A percentile compares a stretch with the other conserved stretches of the same genome.
Conservation (phyloP, 1,140 invertebrate genomes). For the Archegozetes longisetosus region DNA sequence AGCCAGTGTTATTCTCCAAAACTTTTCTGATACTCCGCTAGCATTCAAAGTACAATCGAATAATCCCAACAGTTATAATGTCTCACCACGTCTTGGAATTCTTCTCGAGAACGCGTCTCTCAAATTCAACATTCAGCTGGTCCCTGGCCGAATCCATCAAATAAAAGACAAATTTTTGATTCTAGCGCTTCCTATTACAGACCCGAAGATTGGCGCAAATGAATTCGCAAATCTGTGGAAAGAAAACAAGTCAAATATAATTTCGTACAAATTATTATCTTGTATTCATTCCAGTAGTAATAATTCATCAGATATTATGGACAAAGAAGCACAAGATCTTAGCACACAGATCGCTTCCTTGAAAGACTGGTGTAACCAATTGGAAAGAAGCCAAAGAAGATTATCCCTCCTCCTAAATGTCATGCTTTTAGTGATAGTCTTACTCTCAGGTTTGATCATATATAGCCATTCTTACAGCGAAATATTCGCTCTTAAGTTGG, state of each 20-base stretch:
- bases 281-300: neutral
- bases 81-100: constrained; percentile 5
- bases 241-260: neutral
- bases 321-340: neutral
- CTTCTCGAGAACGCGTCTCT: neutral
- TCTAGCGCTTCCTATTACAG: neutral
- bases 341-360: neutral
- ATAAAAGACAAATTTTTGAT: constrained; percentile 3
- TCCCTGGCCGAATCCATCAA: neutral
- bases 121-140: neutral
- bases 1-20: neutral
- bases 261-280: neutral
- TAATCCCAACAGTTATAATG: constrained; percentile 3
- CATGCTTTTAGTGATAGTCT: neutral
- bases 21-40: neutral
- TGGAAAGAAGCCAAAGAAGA: neutral
- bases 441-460: neutral
- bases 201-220: neutral
- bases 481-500: neutral
- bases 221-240: neutral
- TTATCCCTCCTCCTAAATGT: neutral
- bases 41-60: constrained; percentile 16
- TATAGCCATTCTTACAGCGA: neutral
- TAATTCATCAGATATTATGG: neutral
- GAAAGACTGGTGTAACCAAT: neutral